phyloP scores from a whole-genome alignment of 2,113 vertebrate species.

The Pseudopodoces humilis region DNA sequence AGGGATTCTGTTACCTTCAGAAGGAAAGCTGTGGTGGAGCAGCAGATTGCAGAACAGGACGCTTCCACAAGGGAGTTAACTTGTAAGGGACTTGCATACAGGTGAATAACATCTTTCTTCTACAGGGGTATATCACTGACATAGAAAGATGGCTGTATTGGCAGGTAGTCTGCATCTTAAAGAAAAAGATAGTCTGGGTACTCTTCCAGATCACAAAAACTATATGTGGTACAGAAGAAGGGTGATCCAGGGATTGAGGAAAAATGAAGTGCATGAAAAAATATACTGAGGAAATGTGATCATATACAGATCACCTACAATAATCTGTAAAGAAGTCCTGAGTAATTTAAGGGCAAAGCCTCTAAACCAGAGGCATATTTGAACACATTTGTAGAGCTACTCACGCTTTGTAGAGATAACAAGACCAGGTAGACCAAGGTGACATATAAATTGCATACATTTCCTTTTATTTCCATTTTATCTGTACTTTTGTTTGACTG shows the following conservation, averaged over 20 bases:
- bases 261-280: not conserved
- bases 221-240: not conserved
- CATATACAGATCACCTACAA: not conserved
- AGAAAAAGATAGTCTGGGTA: not conserved
- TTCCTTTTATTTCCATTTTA: not conserved
- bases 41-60: rapidly evolving
- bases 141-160: not conserved
- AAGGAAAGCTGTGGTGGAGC: not conserved
- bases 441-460: rapidly evolving
- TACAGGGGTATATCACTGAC: not conserved
- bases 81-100: not conserved
- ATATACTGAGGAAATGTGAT: not conserved
- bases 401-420: not conserved
- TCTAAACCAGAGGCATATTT: not conserved
- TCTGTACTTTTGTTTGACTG: not conserved
- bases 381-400: not conserved
- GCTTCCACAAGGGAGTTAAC: not conserved
- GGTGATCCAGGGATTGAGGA: not conserved
- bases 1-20: not conserved
- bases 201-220: not conserved
- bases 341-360: not conserved
- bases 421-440: not conserved
- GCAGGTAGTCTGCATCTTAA: not conserved
- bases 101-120: not conserved
- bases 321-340: not conserved